A percentile compares a stretch with the other conserved stretches of the same genome.
phyloP scores from a whole-genome alignment of 2,797 vertebrate species.

The Spinus pinus region DNA sequence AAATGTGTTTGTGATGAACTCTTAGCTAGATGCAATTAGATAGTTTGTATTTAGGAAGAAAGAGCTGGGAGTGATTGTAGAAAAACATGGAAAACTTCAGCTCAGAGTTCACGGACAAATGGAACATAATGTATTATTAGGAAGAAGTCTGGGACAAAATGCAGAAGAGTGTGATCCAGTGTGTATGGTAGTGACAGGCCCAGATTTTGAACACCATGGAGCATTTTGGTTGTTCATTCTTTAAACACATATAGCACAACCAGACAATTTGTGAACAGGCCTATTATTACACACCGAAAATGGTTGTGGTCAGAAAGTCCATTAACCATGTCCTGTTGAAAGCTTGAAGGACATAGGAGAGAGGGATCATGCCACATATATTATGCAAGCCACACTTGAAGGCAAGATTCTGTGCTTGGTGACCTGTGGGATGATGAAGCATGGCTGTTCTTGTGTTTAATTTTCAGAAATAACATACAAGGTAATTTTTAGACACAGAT shows the following conservation, averaged over 20 bases:
- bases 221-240: not conserved
- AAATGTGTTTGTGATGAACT: not conserved
- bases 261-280: not conserved
- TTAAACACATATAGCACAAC: not conserved
- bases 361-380: not conserved
- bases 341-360: not conserved
- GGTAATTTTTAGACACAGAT: not conserved
- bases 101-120: not conserved
- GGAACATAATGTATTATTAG: not conserved
- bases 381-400: fast-evolving
- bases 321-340: not conserved
- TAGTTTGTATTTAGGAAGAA: not conserved
- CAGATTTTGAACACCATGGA: not conserved
- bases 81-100: not conserved
- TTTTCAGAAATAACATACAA: not conserved
- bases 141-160: not conserved
- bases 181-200: not conserved
- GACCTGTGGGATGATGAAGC: not conserved
- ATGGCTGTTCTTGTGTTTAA: not conserved
- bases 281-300: not conserved
- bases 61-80: not conserved
- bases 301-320: not conserved
- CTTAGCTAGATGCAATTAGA: not conserved
- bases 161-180: not conserved
- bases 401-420: not conserved